Base-by-base conservation (phyloP, 2,113 vertebrate species). In the Pardalotus punctatus region DNA sequence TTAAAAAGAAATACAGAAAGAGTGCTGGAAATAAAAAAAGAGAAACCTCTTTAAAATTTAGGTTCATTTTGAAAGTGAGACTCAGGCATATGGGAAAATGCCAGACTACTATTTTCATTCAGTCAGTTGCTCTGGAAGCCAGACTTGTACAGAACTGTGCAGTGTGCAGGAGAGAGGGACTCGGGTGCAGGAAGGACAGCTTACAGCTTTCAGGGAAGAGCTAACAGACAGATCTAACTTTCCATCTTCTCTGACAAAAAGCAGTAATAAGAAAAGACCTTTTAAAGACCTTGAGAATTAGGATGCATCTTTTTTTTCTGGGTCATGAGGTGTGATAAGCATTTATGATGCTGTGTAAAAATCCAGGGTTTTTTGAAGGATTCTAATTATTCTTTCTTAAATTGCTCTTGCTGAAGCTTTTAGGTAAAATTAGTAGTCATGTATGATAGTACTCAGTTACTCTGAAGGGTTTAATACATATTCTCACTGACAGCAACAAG, bases 81-180 rank as follows among this genome's bases (percentile, higher is more conserved):
- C 28, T 51, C 56, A 43, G 40, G 2, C 88, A 84, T 86, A 81
- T 81, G 84, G 70, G 58, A 48, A 94, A 93, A 94, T 94, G 50
- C 54, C 72, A 67, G 21, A 10, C 28, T 93, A 43, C 86, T 84
- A 40, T 91, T 89, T 94, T 87, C 42, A 76, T 69, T 85, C 54
- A 47, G 7, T 35, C 43, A 40, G 15, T 86, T 57, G 9, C 31
- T 92, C n/a, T 86, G 71, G n/a, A 92, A 91, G 71, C n/a, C 85
- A 88, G 48, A 57, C 4, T 0, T 48, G 40, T 60, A 25, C 22
- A 53, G 70, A 81, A 51, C n/a, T 36, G 18, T 25, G 11, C 2
- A n/a, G 47, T 15, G 10, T 51, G 27, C 12, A 2, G 40, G 40
- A 56, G 29, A 33, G 35, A 43, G 9, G 27, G 45, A 45, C 3